A percentile compares a stretch with the other conserved stretches of the same genome.
phyloP scores from a whole-genome alignment of 2,113 vertebrate species.

The Megaceryle maxima region DNA sequence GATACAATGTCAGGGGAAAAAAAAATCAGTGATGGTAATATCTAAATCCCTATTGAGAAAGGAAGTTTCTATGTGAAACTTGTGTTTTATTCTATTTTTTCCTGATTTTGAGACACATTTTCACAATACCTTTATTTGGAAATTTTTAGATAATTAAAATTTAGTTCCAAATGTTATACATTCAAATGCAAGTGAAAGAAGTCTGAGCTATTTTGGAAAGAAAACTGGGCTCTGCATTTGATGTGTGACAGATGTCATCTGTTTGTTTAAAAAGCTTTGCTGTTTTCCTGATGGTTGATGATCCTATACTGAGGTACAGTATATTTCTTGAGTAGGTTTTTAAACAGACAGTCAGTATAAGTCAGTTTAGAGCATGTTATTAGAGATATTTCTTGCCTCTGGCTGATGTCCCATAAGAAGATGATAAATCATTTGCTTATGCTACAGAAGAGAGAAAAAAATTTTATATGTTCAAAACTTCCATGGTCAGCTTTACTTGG shows the following conservation, averaged over 20 bases:
- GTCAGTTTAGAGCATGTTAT: background rate
- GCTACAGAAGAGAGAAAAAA: background rate
- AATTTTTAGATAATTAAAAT: background rate
- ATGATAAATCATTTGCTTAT: slow-evolving; percentile 8
- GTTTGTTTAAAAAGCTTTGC: background rate
- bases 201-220: background rate
- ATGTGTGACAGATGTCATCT: background rate
- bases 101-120: background rate
- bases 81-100: background rate
- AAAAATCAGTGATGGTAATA: background rate
- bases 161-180: accelerated
- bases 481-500: slow-evolving; percentile 51
- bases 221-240: background rate
- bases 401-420: slow-evolving; percentile 3
- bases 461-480: slow-evolving; percentile 29
- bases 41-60: background rate
- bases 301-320: background rate
- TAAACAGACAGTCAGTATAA: background rate
- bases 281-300: background rate
- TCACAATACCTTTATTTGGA: background rate
- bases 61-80: background rate
- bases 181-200: background rate
- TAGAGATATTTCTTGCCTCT: background rate
- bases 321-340: background rate
- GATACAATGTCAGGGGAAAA: background rate